These are phyloP conservation scores for Carettochelys insculpta DNA, from an alignment of 2,113 vertebrate genomes.

Conservation along the genomic window DNA sequence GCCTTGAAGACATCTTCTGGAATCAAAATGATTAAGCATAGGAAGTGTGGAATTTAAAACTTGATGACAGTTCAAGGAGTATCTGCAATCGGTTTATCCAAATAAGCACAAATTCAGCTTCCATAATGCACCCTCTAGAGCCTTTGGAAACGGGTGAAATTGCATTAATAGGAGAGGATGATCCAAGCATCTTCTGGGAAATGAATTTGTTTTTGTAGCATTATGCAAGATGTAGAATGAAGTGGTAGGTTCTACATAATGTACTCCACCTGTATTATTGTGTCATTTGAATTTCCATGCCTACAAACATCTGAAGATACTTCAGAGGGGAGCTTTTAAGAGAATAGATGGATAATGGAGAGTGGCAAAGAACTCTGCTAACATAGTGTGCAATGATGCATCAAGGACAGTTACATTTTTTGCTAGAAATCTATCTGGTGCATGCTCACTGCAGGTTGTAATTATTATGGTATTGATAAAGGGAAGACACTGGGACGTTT, in stretches of 20 bases:
- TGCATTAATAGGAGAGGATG: not conserved
- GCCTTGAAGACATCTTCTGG: conserved; percentile 32
- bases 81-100: not conserved
- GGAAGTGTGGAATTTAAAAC: conserved; percentile 9
- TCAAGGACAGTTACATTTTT: not conserved
- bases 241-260: not conserved
- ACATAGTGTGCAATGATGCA: fast-evolving
- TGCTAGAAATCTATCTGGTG: not conserved
- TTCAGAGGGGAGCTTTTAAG: not conserved
- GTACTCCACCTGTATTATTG: not conserved
- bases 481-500: not conserved
- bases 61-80: not conserved
- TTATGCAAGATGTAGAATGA: not conserved
- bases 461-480: not conserved
- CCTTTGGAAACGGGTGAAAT: conserved; percentile 1
- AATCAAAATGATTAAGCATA: not conserved
- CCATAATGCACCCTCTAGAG: conserved; percentile 5
- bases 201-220: fast-evolving
- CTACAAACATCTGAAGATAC: not conserved
- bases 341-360: not conserved
- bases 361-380: not conserved
- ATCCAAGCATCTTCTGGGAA: not conserved
- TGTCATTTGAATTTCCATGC: not conserved
- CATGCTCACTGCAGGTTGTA: not conserved
- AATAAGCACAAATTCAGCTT: conserved; percentile 16